Evolutionary conservation across 2,113 vertebrate species (phyloP).

Genomic region (Pseudorhombus dupliciocellatus): DNA sequence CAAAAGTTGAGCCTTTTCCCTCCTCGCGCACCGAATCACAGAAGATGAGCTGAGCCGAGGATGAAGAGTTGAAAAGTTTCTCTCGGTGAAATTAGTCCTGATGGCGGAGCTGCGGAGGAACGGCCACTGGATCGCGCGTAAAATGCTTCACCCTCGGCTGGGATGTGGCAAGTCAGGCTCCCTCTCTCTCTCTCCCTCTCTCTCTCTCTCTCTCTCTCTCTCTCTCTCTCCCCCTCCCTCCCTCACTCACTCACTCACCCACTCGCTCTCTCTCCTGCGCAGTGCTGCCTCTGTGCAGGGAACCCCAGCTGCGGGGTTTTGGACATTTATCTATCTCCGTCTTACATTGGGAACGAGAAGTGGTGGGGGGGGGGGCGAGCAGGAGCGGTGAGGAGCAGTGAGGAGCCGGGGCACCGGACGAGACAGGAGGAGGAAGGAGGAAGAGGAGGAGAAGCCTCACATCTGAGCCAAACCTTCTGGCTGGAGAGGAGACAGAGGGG

Average conservation of each 20-base stretch:
- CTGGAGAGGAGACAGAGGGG: conserved; percentile 35
- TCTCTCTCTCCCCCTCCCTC: conserved; percentile 7
- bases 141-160: conserved; percentile 60
- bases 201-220: conserved; percentile 14
- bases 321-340: conserved; percentile 40
- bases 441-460: conserved; percentile 24
- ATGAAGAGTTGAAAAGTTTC: conserved; percentile 53
- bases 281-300: conserved; percentile 63
- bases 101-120: conserved; percentile 33
- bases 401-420: conserved; percentile 10
- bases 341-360: not conserved
- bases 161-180: conserved; percentile 58
- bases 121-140: conserved; percentile 66
- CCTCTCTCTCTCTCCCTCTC: conserved; percentile 9
- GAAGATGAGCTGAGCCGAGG: not conserved
- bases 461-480: conserved; percentile 48
- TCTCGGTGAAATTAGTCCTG: conserved; percentile 63
- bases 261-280: conserved; percentile 62
- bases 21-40: not conserved
- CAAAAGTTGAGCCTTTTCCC: conserved; percentile 55
- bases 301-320: conserved; percentile 71
- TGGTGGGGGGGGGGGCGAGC: conserved; percentile 32
- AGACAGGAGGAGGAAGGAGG: conserved; percentile 12
- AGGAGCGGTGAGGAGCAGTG: conserved; percentile 19
- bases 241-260: not conserved